A percentile compares a stretch with the other conserved stretches of the same genome.
These are phyloP conservation scores for Notolepis coatsorum DNA, from an alignment of 2,797 vertebrate species.

Conservation along the genomic window DNA sequence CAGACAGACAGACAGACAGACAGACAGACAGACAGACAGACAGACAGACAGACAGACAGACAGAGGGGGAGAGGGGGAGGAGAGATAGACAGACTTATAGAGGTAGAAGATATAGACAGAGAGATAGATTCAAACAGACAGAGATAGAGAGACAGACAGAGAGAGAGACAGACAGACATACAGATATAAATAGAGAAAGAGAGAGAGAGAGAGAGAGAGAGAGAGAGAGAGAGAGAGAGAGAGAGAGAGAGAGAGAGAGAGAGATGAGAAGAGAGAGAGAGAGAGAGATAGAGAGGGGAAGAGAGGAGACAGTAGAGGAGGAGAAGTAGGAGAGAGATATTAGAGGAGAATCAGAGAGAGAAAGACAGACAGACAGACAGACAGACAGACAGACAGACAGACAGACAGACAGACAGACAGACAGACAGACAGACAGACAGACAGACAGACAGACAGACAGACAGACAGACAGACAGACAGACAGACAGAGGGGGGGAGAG, in stretches of 20 bases:
- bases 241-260: conserved; percentile 3
- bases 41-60: conserved; percentile 14
- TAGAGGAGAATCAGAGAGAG: conserved; percentile 1
- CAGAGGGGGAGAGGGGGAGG: background rate
- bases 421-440: conserved; percentile 5
- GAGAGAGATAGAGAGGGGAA: conserved; percentile 1
- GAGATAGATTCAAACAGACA: conserved; percentile 11
- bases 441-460: conserved; percentile 9
- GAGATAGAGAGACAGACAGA: conserved; percentile 1
- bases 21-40: background rate
- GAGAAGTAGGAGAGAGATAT: too few relatives aligned
- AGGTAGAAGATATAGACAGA: conserved; percentile 3
- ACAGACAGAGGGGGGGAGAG: conserved; percentile 3
- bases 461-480: conserved; percentile 6
- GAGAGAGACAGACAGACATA: conserved; percentile 13
- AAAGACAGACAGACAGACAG: conserved; percentile 9
- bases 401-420: conserved; percentile 9
- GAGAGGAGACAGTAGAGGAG: conserved; percentile 8
- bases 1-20: conserved; percentile 14
- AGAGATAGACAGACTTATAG: conserved; percentile 10
- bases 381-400: conserved; percentile 5
- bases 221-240: conserved; percentile 7
- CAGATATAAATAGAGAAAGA: background rate
- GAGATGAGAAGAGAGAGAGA: conserved; percentile 12
- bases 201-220: conserved; percentile 4